Percentiles rank a stretch among this genome's conserved stretches.
Evolutionary conservation across 1,140 invertebrate genomes (phyloP).

Genomic region (Pseudomyrmex flavicornis): DNA sequence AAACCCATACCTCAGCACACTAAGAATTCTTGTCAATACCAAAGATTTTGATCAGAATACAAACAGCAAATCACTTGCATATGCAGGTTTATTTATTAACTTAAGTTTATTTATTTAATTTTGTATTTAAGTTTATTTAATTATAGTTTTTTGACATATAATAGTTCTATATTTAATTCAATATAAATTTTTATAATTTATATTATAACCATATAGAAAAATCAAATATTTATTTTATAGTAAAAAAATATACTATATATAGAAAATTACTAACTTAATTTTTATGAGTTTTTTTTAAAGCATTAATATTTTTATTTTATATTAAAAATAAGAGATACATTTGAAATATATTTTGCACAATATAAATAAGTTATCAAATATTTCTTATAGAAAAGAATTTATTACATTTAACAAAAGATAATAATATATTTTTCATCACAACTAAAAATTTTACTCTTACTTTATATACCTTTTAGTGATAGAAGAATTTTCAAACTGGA

Average conservation of each 20-base stretch:
- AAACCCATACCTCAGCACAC: constrained; percentile 86
- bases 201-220: background rate
- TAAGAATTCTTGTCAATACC: constrained; percentile 86
- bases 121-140: background rate
- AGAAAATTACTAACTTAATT: too few species aligned
- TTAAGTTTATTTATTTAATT: background rate
- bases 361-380: too few species aligned
- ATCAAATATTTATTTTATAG: too few species aligned
- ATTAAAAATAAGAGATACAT: too few species aligned
- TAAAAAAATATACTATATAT: too few species aligned
- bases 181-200: constrained; percentile 12
- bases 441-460: background rate
- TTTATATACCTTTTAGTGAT: constrained; percentile 82
- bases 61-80: constrained; percentile 85
- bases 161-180: too few species aligned
- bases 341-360: too few species aligned
- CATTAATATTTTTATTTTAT: too few species aligned
- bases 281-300: too few species aligned
- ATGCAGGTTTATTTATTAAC: constrained; percentile 79
- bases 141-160: background rate
- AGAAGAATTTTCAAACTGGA: constrained; percentile 87
- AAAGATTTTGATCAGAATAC: constrained; percentile 86
- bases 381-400: too few species aligned
- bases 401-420: too few species aligned
- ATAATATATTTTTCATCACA: too few species aligned